Evolutionary conservation across 2,113 vertebrate genomes (phyloP).

Genomic region (Montifringilla adamsi): DNA sequence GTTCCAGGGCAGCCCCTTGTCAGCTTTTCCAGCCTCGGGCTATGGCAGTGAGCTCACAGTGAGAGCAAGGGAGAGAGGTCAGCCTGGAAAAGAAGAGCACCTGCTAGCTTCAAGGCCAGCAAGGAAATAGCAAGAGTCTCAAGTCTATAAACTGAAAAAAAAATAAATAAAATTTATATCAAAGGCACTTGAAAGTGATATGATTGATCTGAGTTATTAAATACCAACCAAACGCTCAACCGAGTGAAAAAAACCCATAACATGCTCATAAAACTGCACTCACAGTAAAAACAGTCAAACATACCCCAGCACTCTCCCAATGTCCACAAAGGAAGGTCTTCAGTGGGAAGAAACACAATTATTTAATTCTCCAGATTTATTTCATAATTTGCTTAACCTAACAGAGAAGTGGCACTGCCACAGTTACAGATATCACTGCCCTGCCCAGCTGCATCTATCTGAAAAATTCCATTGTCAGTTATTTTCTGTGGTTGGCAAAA

Average conservation of each 20-base stretch:
- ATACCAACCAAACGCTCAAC: background rate
- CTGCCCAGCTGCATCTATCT: background rate
- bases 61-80: background rate
- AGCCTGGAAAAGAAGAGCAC: background rate
- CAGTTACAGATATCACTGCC: too few relatives aligned
- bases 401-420: background rate
- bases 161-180: background rate
- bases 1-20: background rate
- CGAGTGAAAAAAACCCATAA: background rate
- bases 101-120: background rate
- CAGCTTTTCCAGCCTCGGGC: conserved; percentile 4
- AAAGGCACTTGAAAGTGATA: background rate
- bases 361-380: background rate
- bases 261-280: background rate
- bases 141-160: background rate
- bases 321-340: background rate
- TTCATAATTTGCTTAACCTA: background rate
- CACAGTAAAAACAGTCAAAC: background rate
- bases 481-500: background rate
- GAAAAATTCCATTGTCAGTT: background rate
- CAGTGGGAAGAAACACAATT: background rate
- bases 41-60: background rate
- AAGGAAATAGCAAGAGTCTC: background rate
- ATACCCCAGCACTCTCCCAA: background rate
- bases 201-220: background rate